phyloP scores from a whole-genome alignment of 2,888 invertebrate genomes.

The Actias luna region DNA sequence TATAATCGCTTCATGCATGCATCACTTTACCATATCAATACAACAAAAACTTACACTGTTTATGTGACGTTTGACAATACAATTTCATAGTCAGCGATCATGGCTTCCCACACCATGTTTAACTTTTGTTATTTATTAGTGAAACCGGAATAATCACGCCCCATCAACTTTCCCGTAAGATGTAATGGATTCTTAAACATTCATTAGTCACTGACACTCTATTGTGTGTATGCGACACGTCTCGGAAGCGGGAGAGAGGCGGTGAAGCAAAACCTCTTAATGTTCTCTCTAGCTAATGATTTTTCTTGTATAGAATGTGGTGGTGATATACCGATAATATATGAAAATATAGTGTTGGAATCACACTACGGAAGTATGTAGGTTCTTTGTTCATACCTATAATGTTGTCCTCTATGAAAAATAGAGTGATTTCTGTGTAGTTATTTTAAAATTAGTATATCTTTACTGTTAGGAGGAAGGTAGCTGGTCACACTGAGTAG shows the following conservation, averaged over 20 bases:
- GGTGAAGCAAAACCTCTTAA: slow-evolving; percentile 37
- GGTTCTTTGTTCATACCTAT: too few species aligned
- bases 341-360: not conserved
- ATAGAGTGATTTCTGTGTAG: too few species aligned
- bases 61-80: not conserved
- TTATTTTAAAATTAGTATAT: too few species aligned
- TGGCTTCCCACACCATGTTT: not conserved
- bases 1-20: too few species aligned
- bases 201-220: slow-evolving; percentile 43
- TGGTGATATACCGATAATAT: not conserved
- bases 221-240: slow-evolving; percentile 34
- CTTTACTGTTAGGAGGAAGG: too few species aligned
- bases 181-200: slow-evolving; percentile 42
- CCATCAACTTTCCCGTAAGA: slow-evolving; percentile 29
- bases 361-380: too few species aligned
- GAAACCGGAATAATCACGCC: slow-evolving; percentile 20
- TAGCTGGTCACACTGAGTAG: too few species aligned
- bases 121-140: slow-evolving; percentile 4
- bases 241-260: slow-evolving; percentile 38
- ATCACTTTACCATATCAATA: too few species aligned
- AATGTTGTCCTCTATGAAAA: too few species aligned
- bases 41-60: not conserved
- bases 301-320: slow-evolving; percentile 8
- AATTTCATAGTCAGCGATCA: not conserved
- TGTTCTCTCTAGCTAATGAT: slow-evolving; percentile 43